Evolutionary conservation across 2,888 invertebrate species (phyloP).

Genomic region (Tachystola acroxantha): DNA sequence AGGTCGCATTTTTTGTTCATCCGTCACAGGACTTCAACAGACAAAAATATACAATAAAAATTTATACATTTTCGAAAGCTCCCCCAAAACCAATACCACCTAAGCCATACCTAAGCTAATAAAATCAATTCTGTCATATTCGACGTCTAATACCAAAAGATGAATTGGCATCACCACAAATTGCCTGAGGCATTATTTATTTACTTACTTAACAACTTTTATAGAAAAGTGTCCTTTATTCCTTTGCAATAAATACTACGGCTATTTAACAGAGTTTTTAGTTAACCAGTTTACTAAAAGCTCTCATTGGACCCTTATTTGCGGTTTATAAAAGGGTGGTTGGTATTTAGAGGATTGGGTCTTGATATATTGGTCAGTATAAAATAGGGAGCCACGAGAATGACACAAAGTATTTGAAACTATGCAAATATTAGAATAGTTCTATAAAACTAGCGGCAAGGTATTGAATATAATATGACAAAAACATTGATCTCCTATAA

Average conservation of each 20-base stretch:
- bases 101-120: slow-evolving; percentile 30
- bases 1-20: no score
- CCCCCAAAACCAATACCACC: not conserved
- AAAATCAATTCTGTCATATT: slow-evolving; percentile 49
- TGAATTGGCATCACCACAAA: slow-evolving; percentile 62
- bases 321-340: not conserved
- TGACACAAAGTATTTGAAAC: slow-evolving; percentile 20
- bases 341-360: not conserved
- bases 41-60: no score
- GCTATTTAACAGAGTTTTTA: not conserved
- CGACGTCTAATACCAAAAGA: slow-evolving; percentile 50
- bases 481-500: no score
- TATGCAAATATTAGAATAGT: slow-evolving; percentile 28
- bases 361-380: slow-evolving; percentile 15
- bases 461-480: no score
- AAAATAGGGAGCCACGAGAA: slow-evolving; percentile 21
- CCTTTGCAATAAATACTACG: not conserved
- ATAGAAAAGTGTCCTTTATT: slow-evolving; percentile 18
- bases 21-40: no score
- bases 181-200: slow-evolving; percentile 35
- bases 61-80: not conserved
- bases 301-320: not conserved
- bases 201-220: slow-evolving; percentile 17
- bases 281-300: not conserved
- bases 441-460: no score